Conservation (phyloP, 2,888 invertebrate species). For the Drosophila suboccidentalis region DNA sequence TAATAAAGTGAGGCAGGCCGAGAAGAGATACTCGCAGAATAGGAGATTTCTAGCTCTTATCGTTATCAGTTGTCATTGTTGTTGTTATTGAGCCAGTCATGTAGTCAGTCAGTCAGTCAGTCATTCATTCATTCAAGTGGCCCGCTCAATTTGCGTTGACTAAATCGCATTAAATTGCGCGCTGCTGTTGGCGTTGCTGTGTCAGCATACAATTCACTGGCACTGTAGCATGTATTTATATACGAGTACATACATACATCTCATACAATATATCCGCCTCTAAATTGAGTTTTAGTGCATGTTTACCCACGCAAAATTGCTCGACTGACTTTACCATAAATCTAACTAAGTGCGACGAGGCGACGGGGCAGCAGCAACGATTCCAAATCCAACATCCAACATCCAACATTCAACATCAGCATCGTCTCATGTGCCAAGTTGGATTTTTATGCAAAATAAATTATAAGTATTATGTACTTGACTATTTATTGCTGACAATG, state of each 20-base stretch:
- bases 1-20: slow-evolving; percentile 73
- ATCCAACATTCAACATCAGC: slow-evolving; percentile 11
- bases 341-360: slow-evolving; percentile 74
- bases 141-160: slow-evolving; percentile 79
- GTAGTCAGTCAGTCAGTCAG: slow-evolving; percentile 39
- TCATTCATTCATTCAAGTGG: slow-evolving; percentile 70
- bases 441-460: slow-evolving; percentile 74
- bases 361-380: slow-evolving; percentile 12
- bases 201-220: slow-evolving; percentile 53
- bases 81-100: slow-evolving; percentile 33
- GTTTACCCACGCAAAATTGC: slow-evolving; percentile 85
- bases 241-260: slow-evolving; percentile 38
- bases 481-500: slow-evolving; percentile 77
- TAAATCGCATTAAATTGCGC: slow-evolving; percentile 82
- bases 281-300: slow-evolving; percentile 83
- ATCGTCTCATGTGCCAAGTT: slow-evolving; percentile 53
- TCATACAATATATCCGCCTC: slow-evolving; percentile 73
- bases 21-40: slow-evolving; percentile 1
- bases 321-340: slow-evolving; percentile 81
- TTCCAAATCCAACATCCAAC: slow-evolving; percentile 24
- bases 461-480: slow-evolving; percentile 79
- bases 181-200: slow-evolving; percentile 31
- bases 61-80: slow-evolving; percentile 62
- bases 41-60: slow-evolving; percentile 41
- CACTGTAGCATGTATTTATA: slow-evolving; percentile 46